Percentiles rank a stretch among this genome's conserved stretches.
Evolutionary conservation across 2,888 invertebrate species (phyloP).

Genomic region (Branchipolynoe longqiensis): DNA sequence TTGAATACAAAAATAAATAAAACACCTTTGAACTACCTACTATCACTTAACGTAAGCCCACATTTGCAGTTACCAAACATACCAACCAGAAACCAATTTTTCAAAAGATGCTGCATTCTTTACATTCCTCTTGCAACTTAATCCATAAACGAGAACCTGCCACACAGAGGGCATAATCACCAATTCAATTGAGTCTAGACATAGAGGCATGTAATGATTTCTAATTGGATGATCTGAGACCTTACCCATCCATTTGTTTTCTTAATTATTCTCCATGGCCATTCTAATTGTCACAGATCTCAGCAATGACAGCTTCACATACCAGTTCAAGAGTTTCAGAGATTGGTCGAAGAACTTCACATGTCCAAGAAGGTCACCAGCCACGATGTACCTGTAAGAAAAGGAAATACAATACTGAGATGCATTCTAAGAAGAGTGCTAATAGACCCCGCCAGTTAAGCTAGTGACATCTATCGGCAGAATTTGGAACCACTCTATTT

Average conservation of each 20-base stretch:
- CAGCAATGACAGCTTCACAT: too few species aligned
- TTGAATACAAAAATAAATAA: too few species aligned
- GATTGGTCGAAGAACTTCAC: slow-evolving; percentile 82
- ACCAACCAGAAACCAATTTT: too few species aligned
- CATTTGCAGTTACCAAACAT: too few species aligned
- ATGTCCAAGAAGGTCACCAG: slow-evolving; percentile 81
- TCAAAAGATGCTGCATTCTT: too few species aligned
- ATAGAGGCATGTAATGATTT: neutral
- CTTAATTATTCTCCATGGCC: too few species aligned
- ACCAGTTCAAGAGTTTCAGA: slow-evolving; percentile 81
- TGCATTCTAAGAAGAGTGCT: neutral
- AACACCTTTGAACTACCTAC: too few species aligned
- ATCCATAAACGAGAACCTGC: neutral
- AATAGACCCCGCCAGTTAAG: too few species aligned
- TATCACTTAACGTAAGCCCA: too few species aligned
- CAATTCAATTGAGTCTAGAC: neutral
- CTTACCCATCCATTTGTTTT: neutral
- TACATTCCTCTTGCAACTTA: neutral
- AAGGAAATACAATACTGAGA: slow-evolving; percentile 13
- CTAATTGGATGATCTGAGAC: neutral
- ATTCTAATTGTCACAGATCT: too few species aligned
- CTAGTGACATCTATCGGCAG: too few species aligned
- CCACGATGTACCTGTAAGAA: slow-evolving; percentile 78
- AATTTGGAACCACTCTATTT: too few species aligned
- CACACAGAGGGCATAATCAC: neutral